These are phyloP conservation scores for Narcine bancroftii DNA, from an alignment of 2,113 vertebrate genomes.

Conservation along the genomic window DNA sequence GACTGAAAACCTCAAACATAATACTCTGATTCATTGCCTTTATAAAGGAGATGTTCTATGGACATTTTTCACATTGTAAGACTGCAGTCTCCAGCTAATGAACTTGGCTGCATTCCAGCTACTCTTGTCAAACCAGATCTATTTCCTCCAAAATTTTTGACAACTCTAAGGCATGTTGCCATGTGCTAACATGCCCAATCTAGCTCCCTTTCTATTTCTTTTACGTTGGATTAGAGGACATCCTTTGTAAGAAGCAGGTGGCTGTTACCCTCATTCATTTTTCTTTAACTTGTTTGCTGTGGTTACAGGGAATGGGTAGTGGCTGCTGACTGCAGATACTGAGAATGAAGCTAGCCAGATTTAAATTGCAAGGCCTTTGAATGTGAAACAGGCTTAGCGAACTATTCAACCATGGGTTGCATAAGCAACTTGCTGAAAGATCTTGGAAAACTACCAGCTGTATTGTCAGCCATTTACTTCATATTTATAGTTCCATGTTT, in stretches of 20 bases:
- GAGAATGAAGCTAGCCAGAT: neutral
- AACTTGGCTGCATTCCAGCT: constrained; percentile 5
- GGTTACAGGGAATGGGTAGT: constrained; percentile 21
- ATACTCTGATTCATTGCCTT: neutral
- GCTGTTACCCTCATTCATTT: neutral
- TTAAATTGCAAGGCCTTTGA: neutral
- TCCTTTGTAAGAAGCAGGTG: constrained; percentile 22
- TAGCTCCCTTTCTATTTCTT: neutral
- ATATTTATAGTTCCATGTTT: too few species aligned
- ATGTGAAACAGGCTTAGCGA: neutral
- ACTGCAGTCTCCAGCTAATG: neutral
- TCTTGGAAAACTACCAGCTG: neutral
- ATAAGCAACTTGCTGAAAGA: neutral
- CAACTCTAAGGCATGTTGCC: neutral
- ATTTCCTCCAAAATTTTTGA: neutral
- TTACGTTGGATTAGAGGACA: neutral
- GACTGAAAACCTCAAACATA: neutral
- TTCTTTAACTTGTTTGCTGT: constrained; percentile 25
- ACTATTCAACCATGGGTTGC: neutral
- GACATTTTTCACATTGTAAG: neutral
- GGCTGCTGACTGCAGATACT: neutral
- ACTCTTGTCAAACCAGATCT: constrained; percentile 29
- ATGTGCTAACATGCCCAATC: constrained; percentile 22
- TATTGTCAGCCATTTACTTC: neutral
- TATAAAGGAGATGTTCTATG: constrained; percentile 18